phyloP scores from a whole-genome alignment of 1,140 invertebrate genomes.

The Octopus bimaculoides region DNA sequence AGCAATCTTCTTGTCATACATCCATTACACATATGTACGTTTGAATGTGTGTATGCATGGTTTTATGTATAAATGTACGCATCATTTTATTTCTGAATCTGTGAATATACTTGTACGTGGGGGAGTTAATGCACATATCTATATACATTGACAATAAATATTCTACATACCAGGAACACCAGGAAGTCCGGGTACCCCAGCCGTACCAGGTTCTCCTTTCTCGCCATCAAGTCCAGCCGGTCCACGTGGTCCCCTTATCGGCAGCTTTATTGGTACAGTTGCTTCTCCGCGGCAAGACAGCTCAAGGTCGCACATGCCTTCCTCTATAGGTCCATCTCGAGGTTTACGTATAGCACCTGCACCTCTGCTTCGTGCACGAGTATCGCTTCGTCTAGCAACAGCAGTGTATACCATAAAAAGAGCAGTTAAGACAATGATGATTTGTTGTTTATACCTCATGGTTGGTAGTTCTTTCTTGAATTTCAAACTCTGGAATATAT shows the following conservation, averaged over 20 bases:
- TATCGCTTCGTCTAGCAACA: neutral
- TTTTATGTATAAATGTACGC: neutral
- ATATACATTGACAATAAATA: too few species aligned
- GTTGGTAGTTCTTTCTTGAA: neutral
- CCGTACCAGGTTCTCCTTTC: conserved; percentile 39
- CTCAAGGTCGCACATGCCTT: conserved; percentile 40
- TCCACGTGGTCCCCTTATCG: conserved; percentile 44
- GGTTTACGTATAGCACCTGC: neutral
- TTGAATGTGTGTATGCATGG: neutral
- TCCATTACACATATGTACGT: too few species aligned
- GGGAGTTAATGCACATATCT: too few species aligned
- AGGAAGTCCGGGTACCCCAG: conserved; percentile 36
- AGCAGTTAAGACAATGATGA: neutral
- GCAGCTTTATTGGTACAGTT: conserved; percentile 38
- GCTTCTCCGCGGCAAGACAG: conserved; percentile 36
- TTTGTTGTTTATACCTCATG: conserved; percentile 1
- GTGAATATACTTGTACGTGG: too few species aligned
- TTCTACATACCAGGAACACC: conserved; percentile 32
- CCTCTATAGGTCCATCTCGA: neutral
- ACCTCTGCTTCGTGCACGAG: neutral
- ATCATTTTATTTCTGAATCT: too few species aligned
- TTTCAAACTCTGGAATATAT: too few species aligned
- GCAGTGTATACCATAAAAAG: neutral
- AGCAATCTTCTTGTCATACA: too few species aligned
- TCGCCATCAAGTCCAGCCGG: conserved; percentile 36